A percentile compares a stretch with the other conserved stretches of the same genome.
Conservation (phyloP, 1,140 invertebrate species). For the Cyrtorhinus lividipennis region DNA sequence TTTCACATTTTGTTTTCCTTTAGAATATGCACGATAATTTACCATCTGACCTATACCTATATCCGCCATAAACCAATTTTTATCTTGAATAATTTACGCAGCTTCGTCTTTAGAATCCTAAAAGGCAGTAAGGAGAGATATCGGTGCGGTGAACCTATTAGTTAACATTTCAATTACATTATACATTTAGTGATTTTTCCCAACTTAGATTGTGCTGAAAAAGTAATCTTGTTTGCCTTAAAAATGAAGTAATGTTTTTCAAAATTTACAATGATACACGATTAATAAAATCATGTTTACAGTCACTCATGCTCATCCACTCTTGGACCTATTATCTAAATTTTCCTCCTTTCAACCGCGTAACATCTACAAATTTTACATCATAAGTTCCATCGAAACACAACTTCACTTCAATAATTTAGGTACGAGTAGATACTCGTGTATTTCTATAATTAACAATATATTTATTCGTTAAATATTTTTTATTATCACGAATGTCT, state of each 20-base stretch:
- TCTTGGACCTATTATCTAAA: constrained; percentile 13
- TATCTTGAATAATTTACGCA: too few relatives aligned
- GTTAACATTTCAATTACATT: neutral
- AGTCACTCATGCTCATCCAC: neutral
- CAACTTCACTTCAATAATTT: too few relatives aligned
- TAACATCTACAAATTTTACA: constrained; percentile 13
- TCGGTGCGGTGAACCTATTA: constrained; percentile 18
- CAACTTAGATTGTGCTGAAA: constrained; percentile 19
- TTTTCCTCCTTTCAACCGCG: neutral
- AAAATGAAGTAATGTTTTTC: neutral
- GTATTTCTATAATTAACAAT: too few relatives aligned
- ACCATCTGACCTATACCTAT: too few relatives aligned
- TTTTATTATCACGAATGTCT: constrained; percentile 21
- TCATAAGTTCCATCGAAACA: constrained; percentile 15
- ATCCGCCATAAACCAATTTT: too few relatives aligned
- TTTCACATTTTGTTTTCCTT: too few relatives aligned
- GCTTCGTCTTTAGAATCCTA: neutral
- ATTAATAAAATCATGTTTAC: neutral
- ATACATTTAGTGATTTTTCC: constrained; percentile 2
- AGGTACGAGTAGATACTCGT: too few relatives aligned
- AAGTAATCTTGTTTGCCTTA: constrained; percentile 9
- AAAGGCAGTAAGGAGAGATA: constrained; percentile 12
- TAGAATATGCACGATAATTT: too few relatives aligned
- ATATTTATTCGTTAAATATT: too few relatives aligned
- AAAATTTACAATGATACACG: neutral